Evolutionary conservation across 2,888 invertebrate species (phyloP).

Genomic region (Patella ulyssiponensis): DNA sequence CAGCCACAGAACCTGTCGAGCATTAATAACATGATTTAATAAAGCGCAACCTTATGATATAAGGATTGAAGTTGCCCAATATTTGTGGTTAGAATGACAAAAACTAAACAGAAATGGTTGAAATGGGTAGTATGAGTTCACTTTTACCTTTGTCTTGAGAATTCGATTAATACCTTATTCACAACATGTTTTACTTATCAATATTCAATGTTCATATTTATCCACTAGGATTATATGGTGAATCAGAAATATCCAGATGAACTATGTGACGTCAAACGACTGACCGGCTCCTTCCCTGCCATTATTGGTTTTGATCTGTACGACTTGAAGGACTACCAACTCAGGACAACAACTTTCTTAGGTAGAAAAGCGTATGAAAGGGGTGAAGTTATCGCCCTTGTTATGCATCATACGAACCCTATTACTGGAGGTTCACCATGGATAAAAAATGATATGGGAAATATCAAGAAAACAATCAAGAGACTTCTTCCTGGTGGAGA

Average conservation of each 20-base stretch:
- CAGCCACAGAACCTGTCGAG: no score
- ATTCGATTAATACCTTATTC: no score
- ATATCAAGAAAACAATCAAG: conserved; percentile 28
- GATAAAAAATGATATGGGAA: conserved; percentile 24
- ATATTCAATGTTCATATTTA: background rate
- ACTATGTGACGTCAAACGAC: conserved; percentile 36
- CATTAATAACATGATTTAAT: no score
- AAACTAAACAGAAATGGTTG: no score
- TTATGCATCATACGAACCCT: conserved; percentile 38
- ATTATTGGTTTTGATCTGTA: conserved; percentile 38
- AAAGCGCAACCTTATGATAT: no score
- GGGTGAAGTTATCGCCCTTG: conserved; percentile 29
- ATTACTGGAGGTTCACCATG: conserved; percentile 31
- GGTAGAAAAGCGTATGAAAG: conserved; percentile 31
- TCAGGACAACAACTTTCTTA: conserved; percentile 17
- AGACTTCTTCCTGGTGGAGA: conserved; percentile 36
- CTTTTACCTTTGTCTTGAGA: no score
- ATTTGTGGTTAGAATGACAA: no score
- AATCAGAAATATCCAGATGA: conserved; percentile 29
- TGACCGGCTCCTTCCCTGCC: conserved; percentile 40
- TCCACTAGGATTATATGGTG: conserved; percentile 21
- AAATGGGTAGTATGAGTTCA: no score
- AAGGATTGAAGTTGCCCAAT: no score
- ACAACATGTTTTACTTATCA: no score
- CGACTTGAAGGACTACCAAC: conserved; percentile 15